A percentile compares a stretch with the other conserved stretches of the same genome.
Conservation (phyloP, 2,113 vertebrate genomes). For the Toxotes chatareus region DNA sequence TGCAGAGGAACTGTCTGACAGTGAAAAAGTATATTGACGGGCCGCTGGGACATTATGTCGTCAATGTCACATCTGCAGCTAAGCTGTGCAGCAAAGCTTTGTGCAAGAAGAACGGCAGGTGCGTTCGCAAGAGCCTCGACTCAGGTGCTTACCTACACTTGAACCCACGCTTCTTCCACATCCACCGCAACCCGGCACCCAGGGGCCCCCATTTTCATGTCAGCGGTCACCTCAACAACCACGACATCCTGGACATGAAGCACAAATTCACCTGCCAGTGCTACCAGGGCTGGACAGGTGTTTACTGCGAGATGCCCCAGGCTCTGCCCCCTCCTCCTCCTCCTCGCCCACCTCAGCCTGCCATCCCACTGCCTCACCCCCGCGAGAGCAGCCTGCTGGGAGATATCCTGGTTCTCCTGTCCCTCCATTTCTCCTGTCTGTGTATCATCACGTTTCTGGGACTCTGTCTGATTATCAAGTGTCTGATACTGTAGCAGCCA, state of each 20-base stretch:
- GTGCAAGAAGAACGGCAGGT: slow-evolving; percentile 91
- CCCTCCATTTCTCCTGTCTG: slow-evolving; percentile 79
- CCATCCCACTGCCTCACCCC: slow-evolving; percentile 16
- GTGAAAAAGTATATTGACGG: slow-evolving; percentile 89
- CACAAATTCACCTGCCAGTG: slow-evolving; percentile 91
- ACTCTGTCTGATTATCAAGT: slow-evolving; percentile 80
- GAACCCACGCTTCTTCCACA: slow-evolving; percentile 84
- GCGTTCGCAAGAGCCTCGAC: slow-evolving; percentile 85
- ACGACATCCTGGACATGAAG: slow-evolving; percentile 86
- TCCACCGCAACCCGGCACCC: slow-evolving; percentile 45
- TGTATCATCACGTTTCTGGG: slow-evolving; percentile 78
- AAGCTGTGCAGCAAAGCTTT: slow-evolving; percentile 91
- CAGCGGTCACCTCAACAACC: slow-evolving; percentile 80
- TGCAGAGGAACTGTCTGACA: slow-evolving; percentile 87
- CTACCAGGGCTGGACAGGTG: slow-evolving; percentile 91
- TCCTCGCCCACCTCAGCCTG: slow-evolving; percentile 36
- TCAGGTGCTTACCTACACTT: slow-evolving; percentile 88
- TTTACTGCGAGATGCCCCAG: slow-evolving; percentile 89
- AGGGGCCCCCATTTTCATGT: slow-evolving; percentile 78
- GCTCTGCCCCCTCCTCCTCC: slow-evolving; percentile 34
- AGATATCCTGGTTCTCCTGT: slow-evolving; percentile 66
- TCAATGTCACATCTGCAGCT: slow-evolving; percentile 92
- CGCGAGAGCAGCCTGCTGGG: slow-evolving; percentile 60
- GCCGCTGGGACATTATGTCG: slow-evolving; percentile 88
- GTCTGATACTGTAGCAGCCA: slow-evolving; percentile 71